Evolutionary conservation across 2,113 vertebrate species (phyloP).

Genomic region (Corydoras maculifer): DNA sequence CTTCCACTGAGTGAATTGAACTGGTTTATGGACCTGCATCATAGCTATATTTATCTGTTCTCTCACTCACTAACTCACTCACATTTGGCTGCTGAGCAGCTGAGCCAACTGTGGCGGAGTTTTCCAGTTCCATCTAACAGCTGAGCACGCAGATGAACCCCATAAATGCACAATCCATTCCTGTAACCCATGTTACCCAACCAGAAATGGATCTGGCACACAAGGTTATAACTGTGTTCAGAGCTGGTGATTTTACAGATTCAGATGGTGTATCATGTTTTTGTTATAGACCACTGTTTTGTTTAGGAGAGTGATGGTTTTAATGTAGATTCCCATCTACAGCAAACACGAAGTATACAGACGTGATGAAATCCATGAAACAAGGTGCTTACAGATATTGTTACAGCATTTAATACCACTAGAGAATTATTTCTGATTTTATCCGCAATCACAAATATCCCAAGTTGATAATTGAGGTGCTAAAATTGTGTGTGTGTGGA

Average conservation of each 20-base stretch:
- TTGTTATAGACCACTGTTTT: no score
- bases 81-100: constrained; percentile 80
- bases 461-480: no score
- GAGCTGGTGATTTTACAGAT: background rate
- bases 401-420: no score
- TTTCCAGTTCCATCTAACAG: constrained; percentile 74
- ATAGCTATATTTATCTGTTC: constrained; percentile 82
- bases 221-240: constrained; percentile 1
- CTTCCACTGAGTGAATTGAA: constrained; percentile 53
- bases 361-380: no score
- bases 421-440: no score
- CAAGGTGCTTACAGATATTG: no score
- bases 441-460: no score
- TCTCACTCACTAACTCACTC: constrained; percentile 64
- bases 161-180: constrained; percentile 33
- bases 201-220: constrained; percentile 6
- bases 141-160: constrained; percentile 65
- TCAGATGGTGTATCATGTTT: background rate
- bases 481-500: no score
- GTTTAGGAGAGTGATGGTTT: no score
- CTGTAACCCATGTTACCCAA: constrained; percentile 3
- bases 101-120: constrained; percentile 77
- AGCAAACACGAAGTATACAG: no score
- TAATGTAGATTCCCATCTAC: no score
- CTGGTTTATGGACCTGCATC: constrained; percentile 55